Conservation (phyloP, 2,888 invertebrate species). For the Drosophila kambysellisi region DNA sequence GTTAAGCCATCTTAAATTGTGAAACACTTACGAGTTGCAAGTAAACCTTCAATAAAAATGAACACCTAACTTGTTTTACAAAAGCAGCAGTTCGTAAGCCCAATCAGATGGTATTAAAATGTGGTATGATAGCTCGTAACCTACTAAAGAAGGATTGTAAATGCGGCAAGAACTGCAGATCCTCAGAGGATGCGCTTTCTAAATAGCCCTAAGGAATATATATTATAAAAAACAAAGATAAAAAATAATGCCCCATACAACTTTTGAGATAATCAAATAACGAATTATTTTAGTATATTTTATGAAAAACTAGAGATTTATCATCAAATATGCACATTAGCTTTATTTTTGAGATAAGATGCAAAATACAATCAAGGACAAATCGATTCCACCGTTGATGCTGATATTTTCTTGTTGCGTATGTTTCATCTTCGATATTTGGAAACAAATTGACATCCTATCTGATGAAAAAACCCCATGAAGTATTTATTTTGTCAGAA, state of each 20-base stretch:
- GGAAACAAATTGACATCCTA: background rate
- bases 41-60: constrained; percentile 46
- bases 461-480: background rate
- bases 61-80: constrained; percentile 54
- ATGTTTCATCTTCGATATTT: fast-evolving
- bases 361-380: background rate
- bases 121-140: background rate
- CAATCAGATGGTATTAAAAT: background rate
- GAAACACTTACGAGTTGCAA: constrained; percentile 28
- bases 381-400: background rate
- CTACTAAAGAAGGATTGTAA: background rate
- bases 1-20: constrained; percentile 38
- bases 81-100: background rate
- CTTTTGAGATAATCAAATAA: background rate
- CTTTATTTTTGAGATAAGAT: background rate
- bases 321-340: background rate
- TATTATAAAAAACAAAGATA: background rate
- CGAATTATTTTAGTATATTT: background rate
- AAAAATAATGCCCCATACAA: background rate
- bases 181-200: background rate
- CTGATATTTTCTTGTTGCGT: background rate
- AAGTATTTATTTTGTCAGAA: background rate
- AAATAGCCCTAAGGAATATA: background rate
- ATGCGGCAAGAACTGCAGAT: background rate
- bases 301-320: background rate